Percentiles rank a stretch among this genome's conserved stretches.
Conservation (phyloP, 2,888 invertebrate genomes). For the Ectemnius lituratus region DNA sequence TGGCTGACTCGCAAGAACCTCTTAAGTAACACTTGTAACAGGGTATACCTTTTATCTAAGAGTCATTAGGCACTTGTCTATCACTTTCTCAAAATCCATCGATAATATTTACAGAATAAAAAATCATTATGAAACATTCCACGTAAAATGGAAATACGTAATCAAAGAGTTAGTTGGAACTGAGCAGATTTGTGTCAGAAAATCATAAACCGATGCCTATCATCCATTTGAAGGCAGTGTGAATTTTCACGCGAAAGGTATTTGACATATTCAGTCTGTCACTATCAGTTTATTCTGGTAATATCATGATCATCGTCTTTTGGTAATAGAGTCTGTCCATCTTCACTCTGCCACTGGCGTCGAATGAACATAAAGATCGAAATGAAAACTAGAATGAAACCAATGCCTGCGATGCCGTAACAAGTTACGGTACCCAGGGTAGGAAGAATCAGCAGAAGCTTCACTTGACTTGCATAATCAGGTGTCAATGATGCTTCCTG, state of each 20-base stretch:
- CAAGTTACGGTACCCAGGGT: constrained; percentile 80
- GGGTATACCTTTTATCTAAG: neutral
- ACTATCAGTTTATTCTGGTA: constrained; percentile 42
- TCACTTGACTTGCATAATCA: constrained; percentile 80
- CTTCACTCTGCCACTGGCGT: constrained; percentile 69
- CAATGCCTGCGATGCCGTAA: constrained; percentile 79
- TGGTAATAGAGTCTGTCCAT: constrained; percentile 73
- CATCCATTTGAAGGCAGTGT: neutral
- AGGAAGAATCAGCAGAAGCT: constrained; percentile 80
- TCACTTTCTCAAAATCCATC: neutral
- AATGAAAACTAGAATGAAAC: constrained; percentile 74
- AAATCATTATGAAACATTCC: neutral
- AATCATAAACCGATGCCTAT: neutral
- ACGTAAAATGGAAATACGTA: neutral
- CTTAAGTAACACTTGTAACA: no score
- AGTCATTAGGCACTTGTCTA: constrained; percentile 3
- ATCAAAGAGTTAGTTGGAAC: neutral
- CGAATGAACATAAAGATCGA: constrained; percentile 71
- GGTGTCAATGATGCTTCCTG: constrained; percentile 82
- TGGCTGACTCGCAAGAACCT: no score
- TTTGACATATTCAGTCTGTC: neutral
- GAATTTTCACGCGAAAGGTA: neutral
- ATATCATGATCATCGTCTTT: constrained; percentile 49
- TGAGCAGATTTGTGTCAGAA: neutral
- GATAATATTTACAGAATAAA: neutral